Base-by-base conservation (phyloP, 2,888 invertebrate species). In the Arctia plantaginis region DNA sequence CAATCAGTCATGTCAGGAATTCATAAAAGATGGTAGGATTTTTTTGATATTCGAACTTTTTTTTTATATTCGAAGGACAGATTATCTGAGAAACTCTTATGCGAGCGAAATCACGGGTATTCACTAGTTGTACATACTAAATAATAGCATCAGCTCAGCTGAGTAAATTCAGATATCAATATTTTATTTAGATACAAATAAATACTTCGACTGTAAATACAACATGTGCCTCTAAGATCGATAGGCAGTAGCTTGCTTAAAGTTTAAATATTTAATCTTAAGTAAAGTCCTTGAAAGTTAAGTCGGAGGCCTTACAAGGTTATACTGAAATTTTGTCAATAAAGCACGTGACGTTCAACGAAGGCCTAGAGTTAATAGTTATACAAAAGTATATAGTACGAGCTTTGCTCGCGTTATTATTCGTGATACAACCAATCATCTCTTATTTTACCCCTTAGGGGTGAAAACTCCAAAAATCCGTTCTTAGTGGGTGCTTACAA, bases 221-320 rank as follows among this genome's bases (percentile, higher is more conserved):
- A 62, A 39, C 30, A 41, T 23, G 30, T 51, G 13, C 1, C n/a
- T n/a, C 2, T 23, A 8, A n/a, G 68, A 65, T 74, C 71, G 51
- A 74, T 74, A n/a, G n/a, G n/a, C n/a, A 74, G 67, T n/a, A 6
- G 62, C 44, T 68, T 44, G n/a, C 23, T 35, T 35, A 33, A 30
- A 67, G 44, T 33, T 59, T 72, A n/a, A 67, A 72, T 72, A 72
- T 33, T 73, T 27, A 68, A 59, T 27, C 72, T 12, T 72, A 67
- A 30, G 20, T 20, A 6, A 59, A 59, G 30, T n/a, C 73, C 69
- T 30, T 73, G 69, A 39, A 62, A 1, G 41, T 51, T 67, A 18
- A 12, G 30, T 27, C 27, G 39, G 35, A 35, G 35, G 27, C 44
- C 33, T 27, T 15, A 72, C 62, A 73, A 68, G 64, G 62, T 68